These are phyloP conservation scores for Cervus canadensis DNA, from an alignment of 2,113 vertebrate species.

Conservation along the genomic window DNA sequence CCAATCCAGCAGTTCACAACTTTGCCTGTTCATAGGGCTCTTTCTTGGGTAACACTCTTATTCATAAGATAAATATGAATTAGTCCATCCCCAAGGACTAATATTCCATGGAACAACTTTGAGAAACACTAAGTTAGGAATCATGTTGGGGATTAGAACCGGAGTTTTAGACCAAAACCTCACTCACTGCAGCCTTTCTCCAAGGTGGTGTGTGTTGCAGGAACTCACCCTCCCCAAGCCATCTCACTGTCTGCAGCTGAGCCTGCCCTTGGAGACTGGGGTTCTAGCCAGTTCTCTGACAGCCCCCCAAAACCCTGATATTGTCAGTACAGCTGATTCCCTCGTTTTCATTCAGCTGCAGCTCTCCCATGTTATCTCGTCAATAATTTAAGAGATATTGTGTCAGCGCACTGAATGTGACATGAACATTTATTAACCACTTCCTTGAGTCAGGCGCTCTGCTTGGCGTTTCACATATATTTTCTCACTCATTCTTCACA, in stretches of 20 bases:
- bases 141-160: neutral
- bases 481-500: neutral
- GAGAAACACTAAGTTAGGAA: neutral
- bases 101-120: neutral
- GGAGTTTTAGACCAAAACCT: neutral
- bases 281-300: neutral
- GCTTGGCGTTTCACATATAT: neutral
- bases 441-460: neutral
- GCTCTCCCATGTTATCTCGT: slow-evolving; percentile 27
- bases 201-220: neutral
- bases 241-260: neutral
- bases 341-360: slow-evolving; percentile 28
- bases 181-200: neutral
- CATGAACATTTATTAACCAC: slow-evolving; percentile 20
- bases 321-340: slow-evolving; percentile 3
- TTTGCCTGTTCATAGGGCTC: neutral
- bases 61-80: neutral
- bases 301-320: slow-evolving; percentile 7
- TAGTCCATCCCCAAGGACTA: neutral
- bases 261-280: neutral
- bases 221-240: neutral
- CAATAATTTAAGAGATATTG: slow-evolving; percentile 51
- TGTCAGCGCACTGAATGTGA: neutral
- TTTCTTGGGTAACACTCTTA: neutral
- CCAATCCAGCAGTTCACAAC: neutral